phyloP scores from a whole-genome alignment of 2,113 vertebrate genomes.

The Zosterops hypoxanthus region DNA sequence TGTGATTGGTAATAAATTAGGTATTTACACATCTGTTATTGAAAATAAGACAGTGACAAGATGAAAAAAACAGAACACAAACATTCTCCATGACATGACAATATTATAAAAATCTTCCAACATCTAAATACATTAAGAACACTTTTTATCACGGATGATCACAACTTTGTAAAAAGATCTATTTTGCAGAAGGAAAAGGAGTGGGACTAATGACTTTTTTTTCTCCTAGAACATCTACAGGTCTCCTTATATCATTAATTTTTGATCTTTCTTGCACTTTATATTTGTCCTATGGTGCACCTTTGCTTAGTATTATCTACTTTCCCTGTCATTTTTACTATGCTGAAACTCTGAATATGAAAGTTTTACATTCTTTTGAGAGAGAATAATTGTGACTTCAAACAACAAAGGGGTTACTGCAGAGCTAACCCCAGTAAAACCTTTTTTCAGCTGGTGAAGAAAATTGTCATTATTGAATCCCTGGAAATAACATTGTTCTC shows the following conservation, averaged over 20 bases:
- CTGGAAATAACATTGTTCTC: neutral
- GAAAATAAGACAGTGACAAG: neutral
- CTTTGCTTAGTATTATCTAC: neutral
- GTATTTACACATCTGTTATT: neutral
- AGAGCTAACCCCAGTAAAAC: neutral
- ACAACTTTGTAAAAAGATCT: neutral
- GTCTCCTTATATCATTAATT: neutral
- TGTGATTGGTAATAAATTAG: neutral
- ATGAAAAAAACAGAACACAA: neutral
- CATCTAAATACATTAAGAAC: neutral
- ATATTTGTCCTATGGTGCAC: neutral
- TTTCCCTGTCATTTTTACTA: neutral
- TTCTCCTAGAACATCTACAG: neutral
- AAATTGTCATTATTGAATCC: neutral
- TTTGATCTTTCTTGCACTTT: neutral
- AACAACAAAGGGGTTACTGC: neutral
- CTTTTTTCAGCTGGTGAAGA: neutral
- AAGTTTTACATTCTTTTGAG: neutral
- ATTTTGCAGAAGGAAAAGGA: neutral
- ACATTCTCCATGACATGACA: neutral
- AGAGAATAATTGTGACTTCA: constrained; percentile 25
- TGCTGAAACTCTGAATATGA: neutral
- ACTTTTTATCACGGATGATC: neutral
- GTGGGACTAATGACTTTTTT: neutral
- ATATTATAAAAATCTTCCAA: neutral